Evolutionary conservation across 2,113 vertebrate species (phyloP).

Genomic region (Thinocorus orbignyianus): DNA sequence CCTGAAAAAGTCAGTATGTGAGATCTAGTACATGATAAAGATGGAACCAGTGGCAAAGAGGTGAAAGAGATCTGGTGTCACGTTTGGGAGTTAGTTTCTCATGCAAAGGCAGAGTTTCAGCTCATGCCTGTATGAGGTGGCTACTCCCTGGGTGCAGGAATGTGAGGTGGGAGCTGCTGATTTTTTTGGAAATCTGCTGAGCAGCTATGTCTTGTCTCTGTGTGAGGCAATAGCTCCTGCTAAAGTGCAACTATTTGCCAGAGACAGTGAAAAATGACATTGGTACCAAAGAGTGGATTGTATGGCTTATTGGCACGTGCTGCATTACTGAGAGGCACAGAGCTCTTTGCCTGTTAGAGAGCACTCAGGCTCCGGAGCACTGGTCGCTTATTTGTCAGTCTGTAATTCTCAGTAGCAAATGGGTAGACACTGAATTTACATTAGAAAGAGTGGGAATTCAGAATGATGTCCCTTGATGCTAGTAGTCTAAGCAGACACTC

Average conservation of each 20-base stretch:
- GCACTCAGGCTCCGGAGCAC: neutral
- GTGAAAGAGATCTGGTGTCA: neutral
- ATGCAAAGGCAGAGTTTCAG: neutral
- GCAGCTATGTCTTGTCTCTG: neutral
- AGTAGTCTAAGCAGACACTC: neutral
- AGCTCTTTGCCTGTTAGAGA: neutral
- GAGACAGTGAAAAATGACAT: neutral
- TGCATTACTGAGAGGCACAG: neutral
- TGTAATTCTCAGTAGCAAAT: neutral
- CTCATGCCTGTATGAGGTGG: fast-evolving
- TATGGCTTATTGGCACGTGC: fast-evolving
- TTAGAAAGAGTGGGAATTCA: neutral
- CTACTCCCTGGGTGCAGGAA: neutral
- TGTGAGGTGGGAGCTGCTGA: neutral
- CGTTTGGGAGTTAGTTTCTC: neutral
- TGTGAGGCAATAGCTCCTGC: neutral
- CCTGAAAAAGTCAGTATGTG: neutral
- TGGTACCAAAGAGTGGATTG: neutral
- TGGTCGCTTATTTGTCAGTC: neutral
- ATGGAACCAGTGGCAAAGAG: neutral
- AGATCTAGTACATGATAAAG: neutral
- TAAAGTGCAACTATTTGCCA: neutral
- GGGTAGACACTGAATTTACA: neutral
- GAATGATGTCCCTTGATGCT: neutral
- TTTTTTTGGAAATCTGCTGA: neutral